Evolutionary conservation across 2,888 invertebrate species (phyloP).

Genomic region (Spilarctia lutea): DNA sequence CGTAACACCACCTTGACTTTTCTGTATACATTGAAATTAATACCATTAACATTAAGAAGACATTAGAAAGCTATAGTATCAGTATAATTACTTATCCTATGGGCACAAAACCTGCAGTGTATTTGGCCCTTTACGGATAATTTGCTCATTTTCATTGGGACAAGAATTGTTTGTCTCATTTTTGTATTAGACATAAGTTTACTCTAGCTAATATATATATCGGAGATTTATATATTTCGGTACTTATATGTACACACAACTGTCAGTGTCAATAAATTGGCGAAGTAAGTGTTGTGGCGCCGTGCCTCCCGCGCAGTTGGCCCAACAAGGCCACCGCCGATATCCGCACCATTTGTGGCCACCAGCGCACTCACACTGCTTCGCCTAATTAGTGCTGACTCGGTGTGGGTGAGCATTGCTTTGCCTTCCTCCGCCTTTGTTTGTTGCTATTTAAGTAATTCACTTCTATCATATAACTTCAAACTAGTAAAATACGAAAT

Average conservation of each 20-base stretch:
- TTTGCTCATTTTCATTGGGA: neutral
- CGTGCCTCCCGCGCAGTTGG: conserved; percentile 74
- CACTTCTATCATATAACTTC: conserved; percentile 45
- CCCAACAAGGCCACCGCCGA: conserved; percentile 75
- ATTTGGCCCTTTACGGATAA: neutral
- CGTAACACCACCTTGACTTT: neutral
- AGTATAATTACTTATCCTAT: neutral
- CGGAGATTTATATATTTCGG: conserved; percentile 18
- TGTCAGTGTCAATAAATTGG: conserved; percentile 57
- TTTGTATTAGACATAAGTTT: neutral
- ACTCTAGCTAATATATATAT: neutral
- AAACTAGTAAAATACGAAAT: conserved; percentile 47
- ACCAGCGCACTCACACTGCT: conserved; percentile 67
- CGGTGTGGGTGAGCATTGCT: conserved; percentile 80
- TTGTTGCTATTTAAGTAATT: conserved; percentile 61
- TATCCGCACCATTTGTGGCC: conserved; percentile 78
- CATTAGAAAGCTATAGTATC: neutral
- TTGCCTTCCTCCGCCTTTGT: conserved; percentile 68
- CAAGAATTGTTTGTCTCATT: neutral
- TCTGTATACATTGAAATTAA: neutral
- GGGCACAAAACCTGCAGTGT: neutral
- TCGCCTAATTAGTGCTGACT: conserved; percentile 78
- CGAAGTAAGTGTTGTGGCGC: conserved; percentile 71
- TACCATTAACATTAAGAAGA: neutral
- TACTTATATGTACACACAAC: conserved; percentile 28